A percentile compares a stretch with the other conserved stretches of the same genome.
phyloP scores from a whole-genome alignment of 2,797 vertebrate genomes.

The Cossypha dichroa region DNA sequence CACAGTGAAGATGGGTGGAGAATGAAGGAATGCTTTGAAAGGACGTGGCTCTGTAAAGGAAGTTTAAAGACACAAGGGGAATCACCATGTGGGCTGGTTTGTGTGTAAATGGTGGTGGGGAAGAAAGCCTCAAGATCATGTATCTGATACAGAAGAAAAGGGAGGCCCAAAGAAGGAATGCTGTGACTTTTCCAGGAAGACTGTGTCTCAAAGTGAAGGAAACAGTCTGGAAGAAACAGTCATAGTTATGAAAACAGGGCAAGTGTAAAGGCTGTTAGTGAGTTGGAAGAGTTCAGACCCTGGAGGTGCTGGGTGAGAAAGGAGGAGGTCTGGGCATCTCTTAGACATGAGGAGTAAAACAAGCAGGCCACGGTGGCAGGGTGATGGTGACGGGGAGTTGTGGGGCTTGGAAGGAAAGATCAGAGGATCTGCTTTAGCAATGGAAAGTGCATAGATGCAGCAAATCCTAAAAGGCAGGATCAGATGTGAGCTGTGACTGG shows the following conservation, averaged over 20 bases:
- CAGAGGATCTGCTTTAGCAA: constrained; percentile 42
- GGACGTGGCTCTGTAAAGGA: accelerated
- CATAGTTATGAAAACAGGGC: not conserved
- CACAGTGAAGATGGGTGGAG: not conserved
- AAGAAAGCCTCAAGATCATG: not conserved
- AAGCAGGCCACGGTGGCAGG: not conserved
- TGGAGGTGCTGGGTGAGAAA: not conserved
- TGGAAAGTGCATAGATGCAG: constrained; percentile 23
- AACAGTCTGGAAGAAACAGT: not conserved
- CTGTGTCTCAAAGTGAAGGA: not conserved
- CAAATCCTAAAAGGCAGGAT: constrained; percentile 69
- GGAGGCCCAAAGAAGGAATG: not conserved
- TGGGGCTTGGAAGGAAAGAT: constrained; percentile 2
- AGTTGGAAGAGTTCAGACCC: not conserved
- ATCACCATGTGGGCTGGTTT: not conserved
- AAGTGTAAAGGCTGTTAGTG: not conserved
- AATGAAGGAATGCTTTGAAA: not conserved
- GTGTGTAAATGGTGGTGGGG: not conserved
- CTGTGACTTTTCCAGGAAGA: not conserved
- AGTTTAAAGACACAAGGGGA: not conserved
- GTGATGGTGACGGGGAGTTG: not conserved
- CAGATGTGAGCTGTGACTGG: constrained; percentile 66
- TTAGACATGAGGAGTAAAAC: not conserved
- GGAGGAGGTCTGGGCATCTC: not conserved
- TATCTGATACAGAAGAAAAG: not conserved